A percentile compares a stretch with the other conserved stretches of the same genome.
phyloP scores from a whole-genome alignment of 2,797 vertebrate genomes.

The Neostethus bicornis region DNA sequence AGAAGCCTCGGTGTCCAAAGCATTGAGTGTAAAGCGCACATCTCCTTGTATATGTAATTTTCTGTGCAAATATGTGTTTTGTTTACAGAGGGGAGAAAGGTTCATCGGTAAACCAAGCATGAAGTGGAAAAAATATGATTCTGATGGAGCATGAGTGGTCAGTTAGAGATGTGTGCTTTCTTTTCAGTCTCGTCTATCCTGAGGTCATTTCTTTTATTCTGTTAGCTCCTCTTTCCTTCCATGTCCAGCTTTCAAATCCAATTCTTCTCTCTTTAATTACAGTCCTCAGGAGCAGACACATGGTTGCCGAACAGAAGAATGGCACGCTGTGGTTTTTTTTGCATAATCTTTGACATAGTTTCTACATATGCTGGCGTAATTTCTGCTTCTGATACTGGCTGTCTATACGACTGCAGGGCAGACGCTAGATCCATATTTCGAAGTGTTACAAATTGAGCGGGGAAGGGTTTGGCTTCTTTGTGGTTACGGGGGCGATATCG shows the following conservation, averaged over 20 bases:
- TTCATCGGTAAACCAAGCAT: conserved; percentile 82
- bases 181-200: conserved; percentile 76
- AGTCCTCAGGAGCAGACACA: conserved; percentile 49
- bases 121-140: conserved; percentile 85
- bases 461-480: conserved; percentile 42
- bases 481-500: conserved; percentile 30
- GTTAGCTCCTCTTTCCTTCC: conserved; percentile 58
- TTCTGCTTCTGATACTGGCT: conserved; percentile 40
- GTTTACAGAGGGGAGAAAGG: conserved; percentile 73
- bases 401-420: conserved; percentile 60
- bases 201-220: conserved; percentile 77
- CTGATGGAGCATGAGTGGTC: conserved; percentile 83
- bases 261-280: conserved; percentile 71
- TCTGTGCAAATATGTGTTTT: conserved; percentile 84
- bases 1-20: conserved; percentile 72
- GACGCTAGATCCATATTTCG: conserved; percentile 65
- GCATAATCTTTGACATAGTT: conserved; percentile 61
- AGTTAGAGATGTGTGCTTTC: conserved; percentile 80
- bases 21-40: conserved; percentile 77
- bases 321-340: conserved; percentile 50
- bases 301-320: conserved; percentile 60
- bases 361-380: conserved; percentile 16
- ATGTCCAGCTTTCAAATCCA: conserved; percentile 50
- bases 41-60: conserved; percentile 79
- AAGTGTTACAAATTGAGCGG: conserved; percentile 67